Base-by-base conservation (phyloP, 2,113 vertebrate species). In the Ailurus styani region DNA sequence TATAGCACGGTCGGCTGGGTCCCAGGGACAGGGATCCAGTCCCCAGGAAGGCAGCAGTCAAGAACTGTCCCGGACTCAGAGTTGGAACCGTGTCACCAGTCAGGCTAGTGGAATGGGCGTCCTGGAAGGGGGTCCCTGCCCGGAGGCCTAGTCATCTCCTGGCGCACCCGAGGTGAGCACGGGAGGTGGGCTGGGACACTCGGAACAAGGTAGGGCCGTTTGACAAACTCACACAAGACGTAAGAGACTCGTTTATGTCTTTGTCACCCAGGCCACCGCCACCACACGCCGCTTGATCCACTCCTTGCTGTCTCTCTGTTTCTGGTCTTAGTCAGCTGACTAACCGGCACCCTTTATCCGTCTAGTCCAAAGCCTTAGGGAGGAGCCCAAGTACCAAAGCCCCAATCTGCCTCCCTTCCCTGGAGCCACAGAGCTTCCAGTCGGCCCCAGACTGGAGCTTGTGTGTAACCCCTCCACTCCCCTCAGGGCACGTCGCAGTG, bases 371-470 rank as follows among this genome's bases (percentile, higher is more conserved):
- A 95, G 66, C 37, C 31, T 37, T 85, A 21, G 85, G n/a, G 88
- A 34, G 52, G 90, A 93, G 50, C 45, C 52, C 57, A 57, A 31
- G 68, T 82, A 55, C 52, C 40, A 81, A 70, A 75, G 31, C 17
- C 29, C 27, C 45, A 40, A 0, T 18, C 47, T 37, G 6, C 54
- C 40, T 34, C 4, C 70, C 55, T 75, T 57, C 25, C 23, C 42
- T 40, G 15, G 6, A 13, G 6, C 50, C 50, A 4, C 0, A 0
- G 14, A 79, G 20, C 12, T 5, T 55, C 54, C 50, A 62, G 27
- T 79, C 12, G 9, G 62, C 50, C 62, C 54, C 78, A 50, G 42
- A 73, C 54, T 13, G 4, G 27, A 89, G 50, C 29, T 93, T 84
- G 50, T 93, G 89, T 83, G 73, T 78, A 79, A 90, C 60, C 45